Evolutionary conservation across 2,797 vertebrate species (phyloP), one percentile per base, ranked within the genome.

Genomic region (Hoplostethus mediterraneus): DNA sequence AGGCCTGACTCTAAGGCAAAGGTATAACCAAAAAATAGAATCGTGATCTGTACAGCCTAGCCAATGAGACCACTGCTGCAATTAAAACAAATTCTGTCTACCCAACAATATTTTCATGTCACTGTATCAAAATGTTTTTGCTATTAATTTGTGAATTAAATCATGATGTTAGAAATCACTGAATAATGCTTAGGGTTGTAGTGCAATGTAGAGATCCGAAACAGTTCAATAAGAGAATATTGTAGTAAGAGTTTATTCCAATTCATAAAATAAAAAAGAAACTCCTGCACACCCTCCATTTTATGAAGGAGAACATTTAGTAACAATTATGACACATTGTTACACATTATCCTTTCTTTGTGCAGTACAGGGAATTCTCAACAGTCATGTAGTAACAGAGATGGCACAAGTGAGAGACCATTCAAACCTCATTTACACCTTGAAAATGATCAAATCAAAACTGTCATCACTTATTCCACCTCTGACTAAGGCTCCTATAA

Each of bases 341-440:
- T 45, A 45, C 13, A 42, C 40, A 42, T 7, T 36, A 36, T 69
- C 13, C 40, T 58, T 61, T 11, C 17, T 61, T 40, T 70, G 48
- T 51, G 10, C 44, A 66, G 65, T 31, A 77, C 72, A 73, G 71
- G 62, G 28, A 78, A 85, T 73, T 63, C 54, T 55, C 54, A 36
- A 2, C 47, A 59, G 68, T 79, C 77, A 75, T 25, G 2, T 12
- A 45, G 5, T 25, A 25, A 12, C 21, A 31, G 13, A 44, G 12
- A 47, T n/a, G 59, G 21, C 59, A 61, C 47, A 36, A 1, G 28
- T 57, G 57, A 77, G 13, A 81, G 8, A 49, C 25, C 64, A 11
- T 17, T 59, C 25, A 60, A 51, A 60, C 12, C 30, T 5, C 21
- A 52, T 44, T 40, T 8, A 31, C 63, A 14, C 49, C 6, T 78